phyloP scores from a whole-genome alignment of 2,888 invertebrate genomes.

The Drosophila austrosaltans region DNA sequence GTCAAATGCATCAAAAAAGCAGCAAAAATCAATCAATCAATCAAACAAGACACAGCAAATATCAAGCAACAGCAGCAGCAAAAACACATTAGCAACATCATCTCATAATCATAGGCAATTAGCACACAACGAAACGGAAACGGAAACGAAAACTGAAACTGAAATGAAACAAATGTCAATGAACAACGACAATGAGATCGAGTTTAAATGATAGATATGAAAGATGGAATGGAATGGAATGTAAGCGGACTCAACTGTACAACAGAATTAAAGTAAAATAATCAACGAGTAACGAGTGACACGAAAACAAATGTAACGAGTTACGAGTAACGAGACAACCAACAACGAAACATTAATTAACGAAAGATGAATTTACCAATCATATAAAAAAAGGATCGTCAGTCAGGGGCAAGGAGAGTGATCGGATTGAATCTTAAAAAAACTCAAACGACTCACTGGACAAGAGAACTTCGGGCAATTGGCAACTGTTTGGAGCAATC shows the following conservation, averaged over 20 bases:
- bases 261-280: slow-evolving; percentile 21
- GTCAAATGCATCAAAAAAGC: slow-evolving; percentile 55
- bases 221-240: slow-evolving; percentile 40
- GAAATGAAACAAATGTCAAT: background rate
- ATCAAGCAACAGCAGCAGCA: slow-evolving; percentile 29
- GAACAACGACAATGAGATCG: background rate
- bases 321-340: slow-evolving; percentile 38
- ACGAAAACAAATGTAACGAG: background rate
- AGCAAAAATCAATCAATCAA: slow-evolving; percentile 42
- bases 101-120: slow-evolving; percentile 9
- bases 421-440: background rate
- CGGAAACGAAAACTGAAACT: slow-evolving; percentile 12
- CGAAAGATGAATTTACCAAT: slow-evolving; percentile 34
- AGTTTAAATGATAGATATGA: slow-evolving; percentile 38
- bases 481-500: slow-evolving; percentile 54
- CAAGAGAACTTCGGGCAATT: slow-evolving; percentile 51
- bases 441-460: slow-evolving; percentile 36
- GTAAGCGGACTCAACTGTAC: slow-evolving; percentile 52
- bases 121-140: slow-evolving; percentile 27
- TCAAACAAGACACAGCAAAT: slow-evolving; percentile 18
- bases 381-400: slow-evolving; percentile 41
- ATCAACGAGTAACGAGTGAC: slow-evolving; percentile 24
- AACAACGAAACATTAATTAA: slow-evolving; percentile 31
- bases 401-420: slow-evolving; percentile 17
- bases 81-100: slow-evolving; percentile 27